phyloP scores from a whole-genome alignment of 2,113 vertebrate species.

The Eolophus roseicapilla region DNA sequence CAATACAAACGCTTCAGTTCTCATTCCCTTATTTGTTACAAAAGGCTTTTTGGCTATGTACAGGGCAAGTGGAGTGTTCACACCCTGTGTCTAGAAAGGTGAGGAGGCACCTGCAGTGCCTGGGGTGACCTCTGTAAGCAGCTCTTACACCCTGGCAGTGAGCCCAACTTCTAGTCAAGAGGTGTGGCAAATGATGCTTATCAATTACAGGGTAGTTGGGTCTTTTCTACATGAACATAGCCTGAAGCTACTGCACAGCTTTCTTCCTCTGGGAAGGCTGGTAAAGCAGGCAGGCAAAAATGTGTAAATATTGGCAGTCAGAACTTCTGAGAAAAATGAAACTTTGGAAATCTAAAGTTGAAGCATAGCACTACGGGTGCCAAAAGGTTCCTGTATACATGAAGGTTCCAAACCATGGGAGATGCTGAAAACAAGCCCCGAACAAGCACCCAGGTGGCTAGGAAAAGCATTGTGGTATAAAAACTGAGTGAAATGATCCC shows the following conservation, averaged over 20 bases:
- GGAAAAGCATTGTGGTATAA: background rate
- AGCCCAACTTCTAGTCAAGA: background rate
- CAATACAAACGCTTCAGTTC: background rate
- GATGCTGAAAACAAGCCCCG: background rate
- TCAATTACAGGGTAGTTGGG: background rate
- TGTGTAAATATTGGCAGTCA: rapidly evolving
- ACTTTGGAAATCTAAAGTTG: background rate
- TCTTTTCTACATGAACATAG: background rate
- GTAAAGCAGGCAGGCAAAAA: background rate
- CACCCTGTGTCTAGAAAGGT: rapidly evolving
- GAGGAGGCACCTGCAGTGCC: background rate
- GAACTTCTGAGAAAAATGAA: background rate
- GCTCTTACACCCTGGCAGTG: background rate
- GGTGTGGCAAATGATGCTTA: background rate
- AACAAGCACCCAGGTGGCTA: rapidly evolving
- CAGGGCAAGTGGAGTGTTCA: background rate
- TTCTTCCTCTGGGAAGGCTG: background rate
- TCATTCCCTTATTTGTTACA: background rate
- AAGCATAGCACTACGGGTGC: background rate
- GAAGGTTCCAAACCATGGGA: background rate
- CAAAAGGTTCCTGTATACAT: rapidly evolving
- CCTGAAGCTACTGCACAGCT: rapidly evolving
- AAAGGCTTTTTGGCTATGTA: background rate
- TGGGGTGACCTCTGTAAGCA: background rate
- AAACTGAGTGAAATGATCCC: rapidly evolving